Evolutionary conservation across 2,113 vertebrate species (phyloP), one percentile per base, ranked within the genome.

Genomic region (Condylura cristata): DNA sequence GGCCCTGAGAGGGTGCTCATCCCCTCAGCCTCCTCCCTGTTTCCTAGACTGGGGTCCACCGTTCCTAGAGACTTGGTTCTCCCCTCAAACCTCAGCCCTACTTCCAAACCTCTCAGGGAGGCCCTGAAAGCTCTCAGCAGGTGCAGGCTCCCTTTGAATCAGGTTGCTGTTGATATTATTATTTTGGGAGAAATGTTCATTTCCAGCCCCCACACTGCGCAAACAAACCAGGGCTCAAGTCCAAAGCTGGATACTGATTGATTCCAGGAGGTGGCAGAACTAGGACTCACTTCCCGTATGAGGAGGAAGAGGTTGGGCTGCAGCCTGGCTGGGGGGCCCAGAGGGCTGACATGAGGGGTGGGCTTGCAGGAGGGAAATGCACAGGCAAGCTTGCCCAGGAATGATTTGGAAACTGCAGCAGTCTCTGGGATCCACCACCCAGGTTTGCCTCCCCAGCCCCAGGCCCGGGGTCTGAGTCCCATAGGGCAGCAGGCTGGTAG

Each of bases 271-370:
- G 34, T 34, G 1, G 44, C 0, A 0, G 39, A 65, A 39, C 65
- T 44, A 26, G 13, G 51, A 53, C 34, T 34, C 66, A 26, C 34
- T 32, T 92, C 32, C 44, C 51, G 24, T 12, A 26, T 4, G n/a
- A 39, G 8, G 1, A 9, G 26, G 44, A 13, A n/a, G 61, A 20
- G 61, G 51, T 7, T 0, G 0, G 32, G 32, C 28, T 76, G 5
- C 0, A 34, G n/a, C n/a, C 76, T 53, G 30, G 7, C 60, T 0
- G 7, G 51, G 60, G 3, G 1, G 8, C 2, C 28, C 8, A 4
- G 5, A 24, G 22, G 24, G 37, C 12, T 58, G 32, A 9, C n/a
- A 12, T 34, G 46, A 30, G 44, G 48, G 41, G 18, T 2, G 1
- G 30, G 58, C n/a, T 51, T 48, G 48, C 48, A 39, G 61, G 51